phyloP scores from a whole-genome alignment of 2,797 vertebrate species.

The Xenops minutus region DNA sequence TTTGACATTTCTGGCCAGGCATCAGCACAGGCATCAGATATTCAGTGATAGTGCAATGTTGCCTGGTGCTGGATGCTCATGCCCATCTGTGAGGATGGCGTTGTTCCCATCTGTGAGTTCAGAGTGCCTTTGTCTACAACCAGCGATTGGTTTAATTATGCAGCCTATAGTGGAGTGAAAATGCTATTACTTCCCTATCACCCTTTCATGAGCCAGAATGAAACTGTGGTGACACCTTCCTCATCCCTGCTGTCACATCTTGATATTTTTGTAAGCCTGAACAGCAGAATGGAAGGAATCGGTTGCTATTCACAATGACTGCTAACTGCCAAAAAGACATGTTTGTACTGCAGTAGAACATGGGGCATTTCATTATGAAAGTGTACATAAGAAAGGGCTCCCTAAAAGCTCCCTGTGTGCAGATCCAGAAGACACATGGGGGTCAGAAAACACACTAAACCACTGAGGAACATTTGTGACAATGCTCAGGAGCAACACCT shows the following conservation, averaged over 20 bases:
- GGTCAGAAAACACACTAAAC: neutral
- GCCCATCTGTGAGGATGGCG: constrained; percentile 42
- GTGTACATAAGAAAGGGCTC: neutral
- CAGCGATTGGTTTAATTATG: neutral
- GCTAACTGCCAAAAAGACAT: neutral
- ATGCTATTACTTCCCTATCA: neutral
- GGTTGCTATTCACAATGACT: neutral
- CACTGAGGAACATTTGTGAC: neutral
- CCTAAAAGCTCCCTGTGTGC: neutral
- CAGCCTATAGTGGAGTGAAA: neutral
- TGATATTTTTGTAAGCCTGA: neutral
- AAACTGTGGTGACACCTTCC: neutral
- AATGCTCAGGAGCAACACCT: neutral
- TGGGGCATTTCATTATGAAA: neutral
- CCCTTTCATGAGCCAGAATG: neutral
- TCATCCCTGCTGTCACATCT: neutral
- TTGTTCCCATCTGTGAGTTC: constrained; percentile 25
- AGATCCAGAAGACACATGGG: neutral
- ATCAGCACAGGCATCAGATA: neutral
- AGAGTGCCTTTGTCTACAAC: neutral
- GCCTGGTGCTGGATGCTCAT: constrained; percentile 4
- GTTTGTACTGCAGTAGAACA: neutral
- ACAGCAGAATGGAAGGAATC: neutral
- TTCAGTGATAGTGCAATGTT: neutral
- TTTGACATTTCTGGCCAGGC: constrained; percentile 27